Conservation (phyloP, 2,797 vertebrate species). For the Alosa sapidissima region DNA sequence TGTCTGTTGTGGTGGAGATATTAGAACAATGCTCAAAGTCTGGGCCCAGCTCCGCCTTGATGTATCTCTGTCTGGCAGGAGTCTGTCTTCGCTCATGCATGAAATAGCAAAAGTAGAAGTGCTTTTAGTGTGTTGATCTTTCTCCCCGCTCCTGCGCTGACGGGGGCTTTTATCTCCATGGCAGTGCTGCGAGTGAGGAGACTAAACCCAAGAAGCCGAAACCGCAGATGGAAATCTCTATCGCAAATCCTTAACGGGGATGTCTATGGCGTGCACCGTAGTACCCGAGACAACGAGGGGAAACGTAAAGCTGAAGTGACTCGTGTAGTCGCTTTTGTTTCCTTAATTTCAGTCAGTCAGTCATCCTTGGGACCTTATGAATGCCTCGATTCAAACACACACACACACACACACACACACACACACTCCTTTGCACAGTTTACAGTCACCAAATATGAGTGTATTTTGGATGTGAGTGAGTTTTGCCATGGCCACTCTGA, state of each 20-base stretch:
- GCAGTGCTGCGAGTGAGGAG: background rate
- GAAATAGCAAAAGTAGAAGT: conserved; percentile 4
- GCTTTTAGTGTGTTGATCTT: background rate
- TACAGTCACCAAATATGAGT: background rate
- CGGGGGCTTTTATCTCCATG: background rate
- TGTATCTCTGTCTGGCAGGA: background rate
- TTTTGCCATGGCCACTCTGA: background rate
- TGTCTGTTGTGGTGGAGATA: background rate
- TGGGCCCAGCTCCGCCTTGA: background rate
- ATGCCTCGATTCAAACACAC: background rate
- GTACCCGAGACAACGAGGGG: background rate
- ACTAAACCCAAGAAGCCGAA: background rate
- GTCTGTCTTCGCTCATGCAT: conserved; percentile 26
- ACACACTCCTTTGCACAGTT: background rate
- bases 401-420: background rate
- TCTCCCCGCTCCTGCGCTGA: background rate
- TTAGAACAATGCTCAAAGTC: background rate
- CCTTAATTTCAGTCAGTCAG: background rate
- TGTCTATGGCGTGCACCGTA: background rate
- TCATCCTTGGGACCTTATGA: background rate
- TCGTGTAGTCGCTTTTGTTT: background rate
- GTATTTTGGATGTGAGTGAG: background rate
- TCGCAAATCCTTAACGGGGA: background rate
- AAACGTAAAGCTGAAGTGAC: background rate
- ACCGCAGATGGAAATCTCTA: background rate